A percentile compares a stretch with the other conserved stretches of the same genome.
Conservation (phyloP, 2,113 vertebrate genomes). For the Dunckerocampus dactyliophorus region DNA sequence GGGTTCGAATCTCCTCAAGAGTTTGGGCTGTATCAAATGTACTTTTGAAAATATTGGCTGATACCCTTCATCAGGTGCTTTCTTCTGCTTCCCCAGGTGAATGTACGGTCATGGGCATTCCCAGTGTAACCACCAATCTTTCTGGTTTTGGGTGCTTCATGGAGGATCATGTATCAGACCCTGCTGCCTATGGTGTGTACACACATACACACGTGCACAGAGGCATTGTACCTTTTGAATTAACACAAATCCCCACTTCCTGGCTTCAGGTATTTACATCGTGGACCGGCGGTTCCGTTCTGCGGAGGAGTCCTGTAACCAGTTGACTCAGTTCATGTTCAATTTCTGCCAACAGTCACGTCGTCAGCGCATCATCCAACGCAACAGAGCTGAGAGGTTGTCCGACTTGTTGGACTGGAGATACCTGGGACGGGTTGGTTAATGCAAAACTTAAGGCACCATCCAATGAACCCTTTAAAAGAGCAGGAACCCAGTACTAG, state of each 20-base stretch:
- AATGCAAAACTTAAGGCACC: neutral
- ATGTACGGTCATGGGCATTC: conserved; percentile 97
- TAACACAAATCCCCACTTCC: neutral
- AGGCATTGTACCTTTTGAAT: neutral
- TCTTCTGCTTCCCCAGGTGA: conserved; percentile 77
- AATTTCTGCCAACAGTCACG: conserved; percentile 92
- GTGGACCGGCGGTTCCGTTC: conserved; percentile 89
- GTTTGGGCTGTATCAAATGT: neutral
- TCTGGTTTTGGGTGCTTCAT: conserved; percentile 97
- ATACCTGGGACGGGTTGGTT: conserved; percentile 86
- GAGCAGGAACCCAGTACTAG: no score
- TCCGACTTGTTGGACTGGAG: conserved; percentile 94
- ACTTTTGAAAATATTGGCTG: no score
- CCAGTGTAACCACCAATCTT: conserved; percentile 96
- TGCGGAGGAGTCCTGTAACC: conserved; percentile 90
- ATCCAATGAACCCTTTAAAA: neutral
- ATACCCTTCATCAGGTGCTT: neutral
- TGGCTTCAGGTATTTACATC: conserved; percentile 86
- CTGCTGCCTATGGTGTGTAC: conserved; percentile 84
- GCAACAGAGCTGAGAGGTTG: conserved; percentile 91
- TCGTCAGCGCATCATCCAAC: conserved; percentile 91
- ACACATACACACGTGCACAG: conserved; percentile 4
- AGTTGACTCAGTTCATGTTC: conserved; percentile 94
- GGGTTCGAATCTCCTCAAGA: no score
- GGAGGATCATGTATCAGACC: conserved; percentile 93